Evolutionary conservation across 23 tunicate genomes (phyloP).

Genomic region (Ciona savignyi): DNA sequence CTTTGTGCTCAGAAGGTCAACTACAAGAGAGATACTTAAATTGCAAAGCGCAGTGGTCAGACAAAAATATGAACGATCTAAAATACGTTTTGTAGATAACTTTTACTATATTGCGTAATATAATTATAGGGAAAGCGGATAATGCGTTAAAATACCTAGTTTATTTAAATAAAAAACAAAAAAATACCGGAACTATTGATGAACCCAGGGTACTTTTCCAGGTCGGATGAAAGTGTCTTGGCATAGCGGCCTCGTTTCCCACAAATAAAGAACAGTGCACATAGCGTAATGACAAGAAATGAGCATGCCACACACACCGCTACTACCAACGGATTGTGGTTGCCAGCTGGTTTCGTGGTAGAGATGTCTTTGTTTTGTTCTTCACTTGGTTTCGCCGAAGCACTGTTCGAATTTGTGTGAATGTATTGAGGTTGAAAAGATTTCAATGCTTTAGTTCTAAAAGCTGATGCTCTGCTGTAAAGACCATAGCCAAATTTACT

Average conservation of each 20-base stretch:
- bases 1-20: conserved; percentile 43
- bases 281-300: conserved; percentile 39
- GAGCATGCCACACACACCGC: conserved; percentile 45
- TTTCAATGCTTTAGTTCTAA: conserved; percentile 34
- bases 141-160: too few relatives aligned
- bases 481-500: conserved; percentile 69
- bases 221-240: conserved; percentile 21
- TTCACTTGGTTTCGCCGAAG: background rate
- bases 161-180: too few relatives aligned
- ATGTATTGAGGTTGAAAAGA: background rate
- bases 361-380: background rate
- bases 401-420: background rate
- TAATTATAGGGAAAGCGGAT: too few relatives aligned
- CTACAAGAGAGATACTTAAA: too few relatives aligned
- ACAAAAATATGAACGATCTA: too few relatives aligned
- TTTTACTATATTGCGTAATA: too few relatives aligned
- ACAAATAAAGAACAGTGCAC: conserved; percentile 33
- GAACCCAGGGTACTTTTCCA: conserved; percentile 69
- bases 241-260: conserved; percentile 24
- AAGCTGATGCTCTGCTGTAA: conserved; percentile 54
- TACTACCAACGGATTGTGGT: conserved; percentile 45
- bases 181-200: conserved; percentile 42
- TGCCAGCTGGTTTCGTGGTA: conserved; percentile 9
- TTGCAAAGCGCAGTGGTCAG: too few relatives aligned
- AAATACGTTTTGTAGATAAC: too few relatives aligned